phyloP scores from a whole-genome alignment of 2,113 vertebrate genomes.

The Cepphus grylle region DNA sequence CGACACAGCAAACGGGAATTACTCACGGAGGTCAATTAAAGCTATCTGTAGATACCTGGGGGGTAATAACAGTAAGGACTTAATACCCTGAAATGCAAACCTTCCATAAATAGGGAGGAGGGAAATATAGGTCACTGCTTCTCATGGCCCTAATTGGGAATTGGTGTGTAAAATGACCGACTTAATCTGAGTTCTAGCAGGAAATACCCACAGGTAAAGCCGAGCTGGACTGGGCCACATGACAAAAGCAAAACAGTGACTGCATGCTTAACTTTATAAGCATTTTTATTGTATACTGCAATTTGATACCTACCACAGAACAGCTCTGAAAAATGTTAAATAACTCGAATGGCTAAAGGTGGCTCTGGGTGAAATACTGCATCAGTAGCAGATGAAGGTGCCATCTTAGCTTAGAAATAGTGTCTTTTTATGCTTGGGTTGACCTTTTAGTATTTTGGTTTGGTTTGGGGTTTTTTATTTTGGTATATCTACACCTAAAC shows the following conservation, averaged over 20 bases:
- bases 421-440: background rate
- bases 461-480: background rate
- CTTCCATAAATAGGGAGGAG: background rate
- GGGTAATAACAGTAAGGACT: background rate
- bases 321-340: background rate
- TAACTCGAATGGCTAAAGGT: background rate
- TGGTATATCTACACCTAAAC: background rate
- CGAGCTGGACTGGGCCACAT: background rate
- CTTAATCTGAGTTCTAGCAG: background rate
- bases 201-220: slow-evolving; percentile 18
- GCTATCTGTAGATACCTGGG: background rate
- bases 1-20: rapidly evolving
- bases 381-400: background rate
- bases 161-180: background rate
- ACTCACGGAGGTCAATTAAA: background rate
- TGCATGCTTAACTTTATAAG: background rate
- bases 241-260: background rate
- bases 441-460: background rate
- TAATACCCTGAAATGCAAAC: background rate
- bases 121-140: slow-evolving; percentile 32
- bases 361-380: background rate
- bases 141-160: background rate
- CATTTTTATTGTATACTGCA: background rate
- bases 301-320: background rate
- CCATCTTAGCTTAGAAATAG: background rate